A percentile compares a stretch with the other conserved stretches of the same genome.
These are phyloP conservation scores for Anoura caudifer DNA, from an alignment of 2,113 vertebrate species.

Conservation along the genomic window DNA sequence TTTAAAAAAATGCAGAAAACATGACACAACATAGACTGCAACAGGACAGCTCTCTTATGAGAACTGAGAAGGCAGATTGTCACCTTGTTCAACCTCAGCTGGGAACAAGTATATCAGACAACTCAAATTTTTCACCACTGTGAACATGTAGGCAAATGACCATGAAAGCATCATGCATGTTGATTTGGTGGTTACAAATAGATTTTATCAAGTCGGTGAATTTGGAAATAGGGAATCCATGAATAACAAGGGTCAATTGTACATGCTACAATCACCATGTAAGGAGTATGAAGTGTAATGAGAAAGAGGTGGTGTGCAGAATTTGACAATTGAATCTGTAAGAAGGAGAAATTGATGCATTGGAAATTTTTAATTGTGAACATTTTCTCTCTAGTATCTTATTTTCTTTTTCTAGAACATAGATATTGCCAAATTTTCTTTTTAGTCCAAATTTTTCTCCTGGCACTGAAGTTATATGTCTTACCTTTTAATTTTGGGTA, in stretches of 20 bases:
- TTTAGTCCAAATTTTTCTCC: not conserved
- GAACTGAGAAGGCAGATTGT: not conserved
- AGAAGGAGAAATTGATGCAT: not conserved
- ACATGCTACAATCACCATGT: not conserved
- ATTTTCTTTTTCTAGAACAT: not conserved
- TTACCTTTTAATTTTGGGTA: not conserved
- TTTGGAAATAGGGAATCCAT: not conserved
- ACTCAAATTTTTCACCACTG: not conserved
- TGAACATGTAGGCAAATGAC: not conserved
- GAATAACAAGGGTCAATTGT: not conserved
- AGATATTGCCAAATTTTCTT: not conserved
- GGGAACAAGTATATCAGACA: not conserved
- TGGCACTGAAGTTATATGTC: not conserved
- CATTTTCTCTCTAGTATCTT: not conserved
- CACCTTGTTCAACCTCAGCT: not conserved
- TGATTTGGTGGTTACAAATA: not conserved
- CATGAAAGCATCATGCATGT: not conserved
- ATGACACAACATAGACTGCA: not conserved
- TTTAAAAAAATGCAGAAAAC: not conserved
- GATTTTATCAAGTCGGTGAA: not conserved
- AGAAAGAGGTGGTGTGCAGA: not conserved
- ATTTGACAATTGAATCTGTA: not conserved
- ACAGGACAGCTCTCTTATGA: not conserved
- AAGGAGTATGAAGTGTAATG: not conserved
- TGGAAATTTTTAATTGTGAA: not conserved